Percentiles rank a stretch among this genome's conserved stretches.
Conservation (phyloP, 1,140 invertebrate genomes). For the Hestina assimilis region DNA sequence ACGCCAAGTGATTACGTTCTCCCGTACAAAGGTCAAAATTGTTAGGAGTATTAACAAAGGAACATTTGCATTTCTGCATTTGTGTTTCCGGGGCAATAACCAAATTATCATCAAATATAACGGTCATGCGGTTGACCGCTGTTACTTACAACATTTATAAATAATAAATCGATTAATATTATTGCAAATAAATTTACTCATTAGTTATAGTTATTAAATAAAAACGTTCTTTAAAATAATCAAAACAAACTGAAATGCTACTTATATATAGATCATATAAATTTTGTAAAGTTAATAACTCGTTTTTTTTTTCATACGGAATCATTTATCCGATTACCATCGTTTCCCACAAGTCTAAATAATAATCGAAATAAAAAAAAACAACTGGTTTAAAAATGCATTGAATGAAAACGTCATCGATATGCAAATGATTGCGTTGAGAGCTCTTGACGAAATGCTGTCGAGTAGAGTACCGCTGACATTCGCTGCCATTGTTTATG, state of each 20-base stretch:
- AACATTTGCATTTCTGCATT: constrained; percentile 72
- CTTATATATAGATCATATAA: no score
- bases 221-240: no score
- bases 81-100: constrained; percentile 59
- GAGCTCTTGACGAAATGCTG: constrained; percentile 48
- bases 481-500: constrained; percentile 66
- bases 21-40: constrained; percentile 57
- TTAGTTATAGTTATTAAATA: background rate
- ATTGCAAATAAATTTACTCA: background rate
- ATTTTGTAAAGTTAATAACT: no score
- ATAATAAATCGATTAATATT: background rate
- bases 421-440: constrained; percentile 67
- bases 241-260: no score
- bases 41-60: constrained; percentile 57
- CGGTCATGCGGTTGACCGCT: constrained; percentile 48
- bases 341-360: constrained; percentile 9
- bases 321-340: background rate
- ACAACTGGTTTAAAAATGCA: constrained; percentile 9
- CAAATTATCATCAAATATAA: constrained; percentile 62
- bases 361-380: constrained; percentile 10
- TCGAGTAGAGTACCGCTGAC: constrained; percentile 50
- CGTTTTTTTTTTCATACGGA: no score
- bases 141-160: constrained; percentile 6
- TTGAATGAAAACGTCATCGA: constrained; percentile 48
- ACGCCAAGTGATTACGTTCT: constrained; percentile 48